Conservation (phyloP, 2,113 vertebrate genomes). For the Amphiprion ocellaris region DNA sequence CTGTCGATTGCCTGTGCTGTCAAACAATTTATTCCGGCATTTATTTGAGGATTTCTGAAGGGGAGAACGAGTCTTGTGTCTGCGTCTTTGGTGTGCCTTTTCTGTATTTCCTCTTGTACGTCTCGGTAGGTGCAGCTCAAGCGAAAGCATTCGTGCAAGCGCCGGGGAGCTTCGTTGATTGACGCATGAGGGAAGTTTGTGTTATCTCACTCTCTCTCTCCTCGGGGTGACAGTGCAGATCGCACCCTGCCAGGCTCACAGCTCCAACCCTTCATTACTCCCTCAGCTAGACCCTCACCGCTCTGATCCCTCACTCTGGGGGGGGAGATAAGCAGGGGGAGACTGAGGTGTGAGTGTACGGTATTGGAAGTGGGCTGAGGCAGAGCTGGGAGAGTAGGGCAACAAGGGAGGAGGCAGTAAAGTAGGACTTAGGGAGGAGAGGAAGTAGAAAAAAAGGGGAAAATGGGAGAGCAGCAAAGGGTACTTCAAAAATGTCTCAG, state of each 20-base stretch:
- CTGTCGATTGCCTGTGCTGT: constrained; percentile 46
- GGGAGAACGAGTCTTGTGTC: constrained; percentile 8
- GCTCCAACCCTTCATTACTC: constrained; percentile 77
- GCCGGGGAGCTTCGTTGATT: constrained; percentile 54
- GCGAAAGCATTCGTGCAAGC: constrained; percentile 28
- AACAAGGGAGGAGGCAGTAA: constrained; percentile 43
- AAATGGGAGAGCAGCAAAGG: background rate
- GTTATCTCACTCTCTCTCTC: constrained; percentile 57
- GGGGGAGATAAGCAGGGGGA: constrained; percentile 65
- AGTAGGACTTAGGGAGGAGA: constrained; percentile 45
- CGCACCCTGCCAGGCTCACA: constrained; percentile 69
- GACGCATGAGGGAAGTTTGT: constrained; percentile 49
- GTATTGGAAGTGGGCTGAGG: background rate
- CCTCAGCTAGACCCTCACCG: constrained; percentile 69
- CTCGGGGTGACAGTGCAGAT: constrained; percentile 68
- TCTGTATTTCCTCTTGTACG: constrained; percentile 15
- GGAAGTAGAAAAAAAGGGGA: constrained; percentile 24
- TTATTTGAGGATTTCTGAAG: constrained; percentile 50
- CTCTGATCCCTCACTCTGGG: constrained; percentile 80
- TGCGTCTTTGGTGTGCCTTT: constrained; percentile 34
- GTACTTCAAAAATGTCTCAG: too few species aligned
- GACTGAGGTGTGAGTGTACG: constrained; percentile 42
- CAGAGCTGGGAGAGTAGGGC: constrained; percentile 32
- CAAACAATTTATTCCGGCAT: constrained; percentile 49
- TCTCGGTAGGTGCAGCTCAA: constrained; percentile 45